Evolutionary conservation across 1,140 invertebrate genomes (phyloP).

Genomic region (Nephila pilipes): DNA sequence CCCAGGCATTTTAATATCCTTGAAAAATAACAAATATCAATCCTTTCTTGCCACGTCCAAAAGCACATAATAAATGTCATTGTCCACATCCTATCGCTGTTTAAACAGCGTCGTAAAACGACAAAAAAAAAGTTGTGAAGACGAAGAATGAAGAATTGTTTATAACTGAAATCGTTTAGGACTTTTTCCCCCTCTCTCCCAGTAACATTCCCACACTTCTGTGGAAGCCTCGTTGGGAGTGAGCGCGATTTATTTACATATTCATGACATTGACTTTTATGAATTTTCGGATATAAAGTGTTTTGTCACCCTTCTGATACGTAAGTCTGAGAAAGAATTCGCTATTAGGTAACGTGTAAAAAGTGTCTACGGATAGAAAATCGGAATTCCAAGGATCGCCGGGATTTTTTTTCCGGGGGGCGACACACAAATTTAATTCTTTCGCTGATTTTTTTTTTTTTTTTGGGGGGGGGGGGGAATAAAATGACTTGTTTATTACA

Average conservation of each 20-base stretch:
- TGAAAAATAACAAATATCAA: not conserved
- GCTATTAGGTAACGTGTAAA: slow-evolving; percentile 23
- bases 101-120: slow-evolving; percentile 41
- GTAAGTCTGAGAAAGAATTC: slow-evolving; percentile 36
- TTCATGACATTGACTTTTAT: slow-evolving; percentile 59
- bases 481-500: too few species aligned
- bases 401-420: not conserved
- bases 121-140: not conserved
- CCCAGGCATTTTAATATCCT: slow-evolving; percentile 25
- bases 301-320: slow-evolving; percentile 38
- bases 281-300: slow-evolving; percentile 40
- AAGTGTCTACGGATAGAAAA: not conserved
- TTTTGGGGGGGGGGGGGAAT: too few species aligned
- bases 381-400: not conserved
- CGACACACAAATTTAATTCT: not conserved
- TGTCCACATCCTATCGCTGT: slow-evolving; percentile 37
- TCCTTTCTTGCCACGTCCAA: not conserved
- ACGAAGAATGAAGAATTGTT: slow-evolving; percentile 44
- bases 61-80: slow-evolving; percentile 35
- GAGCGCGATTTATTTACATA: slow-evolving; percentile 45
- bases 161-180: slow-evolving; percentile 38
- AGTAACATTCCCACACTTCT: not conserved
- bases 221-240: not conserved
- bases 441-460: not conserved
- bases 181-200: too few species aligned